Base-by-base conservation (phyloP, 2,888 invertebrate species). In the Torymus auratus region DNA sequence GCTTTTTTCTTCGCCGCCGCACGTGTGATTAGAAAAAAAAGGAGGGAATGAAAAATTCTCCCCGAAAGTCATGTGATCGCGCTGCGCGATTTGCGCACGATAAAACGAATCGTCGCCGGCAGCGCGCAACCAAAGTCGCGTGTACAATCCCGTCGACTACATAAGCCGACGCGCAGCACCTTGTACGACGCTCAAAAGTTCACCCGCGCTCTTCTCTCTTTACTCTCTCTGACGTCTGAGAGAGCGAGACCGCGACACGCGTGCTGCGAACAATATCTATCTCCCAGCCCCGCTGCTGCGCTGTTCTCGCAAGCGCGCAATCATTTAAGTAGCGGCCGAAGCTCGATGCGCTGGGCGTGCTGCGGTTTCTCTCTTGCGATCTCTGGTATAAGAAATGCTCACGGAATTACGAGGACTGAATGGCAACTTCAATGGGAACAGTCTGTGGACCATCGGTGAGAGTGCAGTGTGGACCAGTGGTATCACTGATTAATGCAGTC, bases 401-500 rank as follows among this genome's bases (percentile, higher is more conserved):
- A 68, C 72, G 14, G 67, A 76, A 23, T 56, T 71, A 17, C 28
- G 13, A 3, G 41, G 41, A 41, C 41, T 41, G 41, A 41, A 41
- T 41, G 41, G 41, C 41, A 56, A 13, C 41, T 68, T 56, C 15
- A 15, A 14, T 10, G 13, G 61, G n/a, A 60, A 15, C 14, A 50
- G 23, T 17, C 10, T 11, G 13, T 80, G 67, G 67, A 71, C 20
- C 50, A 15, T 80, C 55, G 76, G 71, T 72, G 68, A 76, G 76
- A 55, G 53, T 61, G n/a, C 7, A 41, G 5, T 28, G 23, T 15
- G 69, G 14, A 23, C 14, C 10, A 12, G 14, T 55, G 55, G 14
- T 5, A 23, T 0, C 15, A 23, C 12, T 64, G 28, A n/a, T 10
- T 62, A 28, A 14, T 11, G 12, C 56, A n/a, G 10, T 13, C 11